Evolutionary conservation across 2,888 invertebrate genomes (phyloP), one percentile per base, ranked within the genome.

Genomic region (Spisula solida): DNA sequence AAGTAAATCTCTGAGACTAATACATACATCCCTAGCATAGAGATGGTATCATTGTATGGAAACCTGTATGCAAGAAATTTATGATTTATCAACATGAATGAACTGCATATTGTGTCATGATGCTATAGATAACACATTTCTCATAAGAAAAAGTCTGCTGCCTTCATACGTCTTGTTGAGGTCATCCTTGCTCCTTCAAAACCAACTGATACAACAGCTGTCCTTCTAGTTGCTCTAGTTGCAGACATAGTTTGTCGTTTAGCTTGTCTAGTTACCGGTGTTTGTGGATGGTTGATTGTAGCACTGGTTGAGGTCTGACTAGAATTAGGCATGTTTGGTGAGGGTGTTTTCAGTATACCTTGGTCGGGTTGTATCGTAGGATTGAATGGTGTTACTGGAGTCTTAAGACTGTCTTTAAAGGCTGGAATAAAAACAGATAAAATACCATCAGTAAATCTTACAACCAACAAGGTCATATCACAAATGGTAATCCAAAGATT

Each of bases 341-440:
- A 79, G 0, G 93, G 91, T 31, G 93, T 90, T 86, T 94, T 94
- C 16, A 94, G 88, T 60, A 94, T 94, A 0, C 94, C 92, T 56
- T 93, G 92, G 16, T 94, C 94, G 16, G 95, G 94, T 25, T 88
- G 93, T 82, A 90, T 93, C 6, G 89, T 56, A 6, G 95, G 94
- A 79, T 92, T 90, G 56, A 92, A 94, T 0, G 93, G 92, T 8
- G 88, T 78, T 6, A 91, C 84, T 14, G 94, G 94, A 82, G 94
- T 94, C 10, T 91, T 87, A 20, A 93, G 83, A 82, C 93, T 94
- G 41, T 94, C 93, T 79, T 91, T 89, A 84, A 94, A 95, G 79
- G 89, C 95, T 95, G 93, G 70, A 93, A 66, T n/a, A n/a, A 66
- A 66, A 25, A 25, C 0, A 25, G 25, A 25, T 10, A 4, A 25